A percentile compares a stretch with the other conserved stretches of the same genome.
Conservation (phyloP, 2,113 vertebrate species). For the Seriola aureovittata region DNA sequence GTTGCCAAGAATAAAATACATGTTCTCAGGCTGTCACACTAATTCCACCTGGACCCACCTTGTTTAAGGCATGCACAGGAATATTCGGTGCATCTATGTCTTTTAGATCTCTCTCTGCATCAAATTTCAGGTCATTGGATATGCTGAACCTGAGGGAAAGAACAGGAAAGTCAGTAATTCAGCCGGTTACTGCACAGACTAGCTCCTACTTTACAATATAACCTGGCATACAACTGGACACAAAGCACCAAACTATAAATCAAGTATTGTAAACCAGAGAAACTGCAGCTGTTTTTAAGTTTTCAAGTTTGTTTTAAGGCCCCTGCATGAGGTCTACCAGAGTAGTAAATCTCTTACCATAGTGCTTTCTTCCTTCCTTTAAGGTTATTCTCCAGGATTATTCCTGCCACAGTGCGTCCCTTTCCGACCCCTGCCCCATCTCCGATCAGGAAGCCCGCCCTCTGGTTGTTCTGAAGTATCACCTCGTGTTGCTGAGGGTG, state of each 20-base stretch:
- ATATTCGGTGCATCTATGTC: slow-evolving; percentile 93
- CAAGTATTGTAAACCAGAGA: neutral
- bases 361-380: slow-evolving; percentile 94
- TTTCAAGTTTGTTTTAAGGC: neutral
- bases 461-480: slow-evolving; percentile 92
- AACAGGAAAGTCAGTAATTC: slow-evolving; percentile 29
- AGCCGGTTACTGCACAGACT: slow-evolving; percentile 8
- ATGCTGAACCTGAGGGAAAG: slow-evolving; percentile 93
- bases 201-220: neutral
- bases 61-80: slow-evolving; percentile 96
- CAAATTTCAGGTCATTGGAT: slow-evolving; percentile 98
- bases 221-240: neutral
- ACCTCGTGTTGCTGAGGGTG: slow-evolving; percentile 95
- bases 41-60: slow-evolving; percentile 83
- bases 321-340: neutral
- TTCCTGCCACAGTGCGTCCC: slow-evolving; percentile 95
- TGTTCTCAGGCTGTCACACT: neutral
- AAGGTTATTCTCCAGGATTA: slow-evolving; percentile 95
- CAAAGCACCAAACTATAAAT: slow-evolving; percentile 17
- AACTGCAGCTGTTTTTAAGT: neutral
- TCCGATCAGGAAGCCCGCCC: slow-evolving; percentile 96
- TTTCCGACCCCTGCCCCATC: slow-evolving; percentile 97
- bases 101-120: slow-evolving; percentile 96
- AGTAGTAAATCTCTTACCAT: slow-evolving; percentile 85
- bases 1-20: neutral